phyloP scores from a whole-genome alignment of 2,797 vertebrate genomes.

The Leptodactylus fallax region DNA sequence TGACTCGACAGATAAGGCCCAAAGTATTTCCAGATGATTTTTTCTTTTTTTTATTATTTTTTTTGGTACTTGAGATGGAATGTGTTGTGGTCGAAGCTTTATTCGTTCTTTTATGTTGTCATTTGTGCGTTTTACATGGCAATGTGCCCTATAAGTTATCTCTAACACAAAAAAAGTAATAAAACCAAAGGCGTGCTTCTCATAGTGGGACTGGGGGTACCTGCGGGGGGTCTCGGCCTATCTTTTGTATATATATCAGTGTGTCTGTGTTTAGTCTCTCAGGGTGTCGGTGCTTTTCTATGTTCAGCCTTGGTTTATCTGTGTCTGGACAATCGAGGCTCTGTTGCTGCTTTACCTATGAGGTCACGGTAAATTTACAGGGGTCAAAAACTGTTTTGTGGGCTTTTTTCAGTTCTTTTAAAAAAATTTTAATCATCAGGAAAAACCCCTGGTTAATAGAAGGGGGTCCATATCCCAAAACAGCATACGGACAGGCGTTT shows the following conservation, averaged over 20 bases:
- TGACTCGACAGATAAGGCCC: too few species aligned
- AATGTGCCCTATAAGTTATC: background rate
- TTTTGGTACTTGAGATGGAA: background rate
- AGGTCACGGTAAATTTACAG: background rate
- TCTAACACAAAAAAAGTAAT: background rate
- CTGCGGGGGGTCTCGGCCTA: background rate
- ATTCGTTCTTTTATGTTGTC: background rate
- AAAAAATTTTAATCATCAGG: too few species aligned
- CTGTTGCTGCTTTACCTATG: background rate
- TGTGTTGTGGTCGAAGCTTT: background rate
- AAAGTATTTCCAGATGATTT: too few species aligned
- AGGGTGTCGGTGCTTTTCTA: background rate
- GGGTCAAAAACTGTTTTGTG: background rate
- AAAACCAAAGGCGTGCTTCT: background rate
- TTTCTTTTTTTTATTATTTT: background rate
- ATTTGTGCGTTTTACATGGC: background rate
- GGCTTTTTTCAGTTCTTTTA: too few species aligned
- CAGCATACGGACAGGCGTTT: too few species aligned
- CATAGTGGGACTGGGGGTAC: background rate
- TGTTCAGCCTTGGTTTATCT: background rate
- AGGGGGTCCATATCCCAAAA: too few species aligned
- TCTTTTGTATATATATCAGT: constrained; percentile 13
- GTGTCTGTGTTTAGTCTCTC: constrained; percentile 34
- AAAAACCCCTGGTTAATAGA: too few species aligned
- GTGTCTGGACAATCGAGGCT: constrained; percentile 18